phyloP scores from a whole-genome alignment of 1,140 invertebrate species.

The Phenacoccus solenopsis region DNA sequence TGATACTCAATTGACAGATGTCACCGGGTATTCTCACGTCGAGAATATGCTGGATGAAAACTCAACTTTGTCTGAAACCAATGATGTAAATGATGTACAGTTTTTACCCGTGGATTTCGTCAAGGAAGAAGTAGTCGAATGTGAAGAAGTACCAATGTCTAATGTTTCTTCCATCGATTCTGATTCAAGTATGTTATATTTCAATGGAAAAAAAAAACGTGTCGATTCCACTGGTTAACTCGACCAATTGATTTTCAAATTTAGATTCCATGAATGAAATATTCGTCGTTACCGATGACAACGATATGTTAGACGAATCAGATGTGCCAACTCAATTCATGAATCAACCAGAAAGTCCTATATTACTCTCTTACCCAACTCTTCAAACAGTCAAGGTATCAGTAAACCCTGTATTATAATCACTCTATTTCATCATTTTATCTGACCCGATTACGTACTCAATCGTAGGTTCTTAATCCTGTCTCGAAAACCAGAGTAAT shows the following conservation, averaged over 20 bases:
- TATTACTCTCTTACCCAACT: background rate
- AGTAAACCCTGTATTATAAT: too few species aligned
- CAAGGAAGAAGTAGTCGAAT: constrained; percentile 19
- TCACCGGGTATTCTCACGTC: too few species aligned
- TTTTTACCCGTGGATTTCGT: background rate
- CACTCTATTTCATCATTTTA: too few species aligned
- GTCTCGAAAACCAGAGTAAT: background rate
- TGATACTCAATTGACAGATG: background rate
- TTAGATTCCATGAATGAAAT: constrained; percentile 4
- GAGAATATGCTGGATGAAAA: background rate
- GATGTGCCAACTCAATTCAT: too few species aligned
- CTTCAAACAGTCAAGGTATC: background rate
- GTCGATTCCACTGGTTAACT: too few species aligned
- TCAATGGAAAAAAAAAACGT: too few species aligned
- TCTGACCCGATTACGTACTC: too few species aligned
- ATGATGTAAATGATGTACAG: constrained; percentile 21
- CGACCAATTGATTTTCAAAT: too few species aligned
- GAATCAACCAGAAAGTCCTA: background rate
- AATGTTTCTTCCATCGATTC: background rate
- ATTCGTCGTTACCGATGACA: constrained; percentile 3
- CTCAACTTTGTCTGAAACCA: background rate
- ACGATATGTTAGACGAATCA: constrained; percentile 2
- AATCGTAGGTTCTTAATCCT: background rate
- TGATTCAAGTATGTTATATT: constrained; percentile 16
- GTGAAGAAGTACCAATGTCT: constrained; percentile 8